Evolutionary conservation across 2,113 vertebrate species (phyloP).

Genomic region (pig (Sus scrofa)): DNA sequence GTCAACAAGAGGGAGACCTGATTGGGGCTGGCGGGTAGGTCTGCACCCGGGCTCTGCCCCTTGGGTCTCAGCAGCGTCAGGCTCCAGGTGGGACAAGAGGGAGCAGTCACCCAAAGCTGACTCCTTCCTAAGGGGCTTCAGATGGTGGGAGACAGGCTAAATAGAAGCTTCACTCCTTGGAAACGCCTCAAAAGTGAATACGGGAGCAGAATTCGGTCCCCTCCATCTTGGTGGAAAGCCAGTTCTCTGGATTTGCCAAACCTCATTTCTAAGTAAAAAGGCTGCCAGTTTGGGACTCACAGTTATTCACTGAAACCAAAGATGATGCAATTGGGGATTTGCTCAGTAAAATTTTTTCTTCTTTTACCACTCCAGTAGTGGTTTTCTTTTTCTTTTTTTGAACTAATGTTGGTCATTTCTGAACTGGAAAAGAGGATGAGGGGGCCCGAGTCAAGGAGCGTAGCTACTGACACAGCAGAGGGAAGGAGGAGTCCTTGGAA

Average conservation of each 20-base stretch:
- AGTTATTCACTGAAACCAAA: constrained; percentile 27
- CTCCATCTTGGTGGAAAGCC: not conserved
- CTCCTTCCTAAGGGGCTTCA: not conserved
- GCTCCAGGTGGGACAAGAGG: not conserved
- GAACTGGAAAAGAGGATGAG: not conserved
- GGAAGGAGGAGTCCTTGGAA: not conserved
- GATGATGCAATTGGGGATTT: not conserved
- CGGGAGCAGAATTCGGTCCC: not conserved
- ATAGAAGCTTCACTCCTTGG: not conserved
- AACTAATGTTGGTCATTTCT: not conserved
- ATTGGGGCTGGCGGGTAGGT: not conserved
- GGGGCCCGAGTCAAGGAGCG: not conserved
- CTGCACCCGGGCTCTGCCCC: not conserved
- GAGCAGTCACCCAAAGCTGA: not conserved
- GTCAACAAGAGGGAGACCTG: not conserved
- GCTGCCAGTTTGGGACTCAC: not conserved
- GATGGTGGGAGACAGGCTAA: not conserved
- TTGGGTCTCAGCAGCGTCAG: not conserved
- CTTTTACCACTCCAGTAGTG: not conserved
- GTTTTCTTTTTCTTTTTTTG: not conserved
- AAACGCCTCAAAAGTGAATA: not conserved
- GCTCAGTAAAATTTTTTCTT: not conserved
- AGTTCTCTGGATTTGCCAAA: not conserved
- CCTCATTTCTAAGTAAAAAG: not conserved
- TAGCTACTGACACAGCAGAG: not conserved